Evolutionary conservation across 2,888 invertebrate species (phyloP), one percentile per base, ranked within the genome.

Genomic region (Morpho helenor): DNA sequence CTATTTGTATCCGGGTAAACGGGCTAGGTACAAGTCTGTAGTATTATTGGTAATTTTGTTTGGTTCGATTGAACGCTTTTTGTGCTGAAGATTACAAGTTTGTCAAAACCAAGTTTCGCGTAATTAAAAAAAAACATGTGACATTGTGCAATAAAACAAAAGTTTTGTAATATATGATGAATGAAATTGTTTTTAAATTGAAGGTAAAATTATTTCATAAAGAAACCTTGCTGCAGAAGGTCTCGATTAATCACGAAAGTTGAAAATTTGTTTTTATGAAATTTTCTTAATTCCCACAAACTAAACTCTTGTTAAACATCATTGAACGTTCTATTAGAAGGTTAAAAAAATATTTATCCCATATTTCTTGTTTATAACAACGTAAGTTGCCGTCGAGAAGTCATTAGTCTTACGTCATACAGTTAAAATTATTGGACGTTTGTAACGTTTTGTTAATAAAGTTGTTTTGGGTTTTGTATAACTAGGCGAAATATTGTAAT

Each of bases 1-100:
- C 75, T 76, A 76, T 76, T 75, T 74, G 71, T 71, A 74, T 75
- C 70, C 74, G 39, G 45, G 52, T 2, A 23, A 52, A 52, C 10
- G n/a, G 39, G 43, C 43, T 31, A 31, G 31, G 31, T 31, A 31
- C 1, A 31, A 31, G 31, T 31, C 31, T 31, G 31, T 23, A 23
- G 23, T 31, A 31, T 31, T 31, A 0, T 31, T 31, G 16, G 31
- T 31, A 31, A 31, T 31, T 31, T 31, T 22, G 49, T 56, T 63
- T 39, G 39, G 48, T 58, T 43, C 9, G 52, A 54, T 54, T 48
- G 55, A 58, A 41, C 50, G 48, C 45, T 53, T 43, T 56, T 45
- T 43, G 39, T 43, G 39, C n/a, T 42, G 42, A 55, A 58, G 58
- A 50, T 54, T 54, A 57, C 23, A 53, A 10, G 43, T 49, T 44